Conservation (phyloP, 2,113 vertebrate genomes). For the Paratilapia polleni region DNA sequence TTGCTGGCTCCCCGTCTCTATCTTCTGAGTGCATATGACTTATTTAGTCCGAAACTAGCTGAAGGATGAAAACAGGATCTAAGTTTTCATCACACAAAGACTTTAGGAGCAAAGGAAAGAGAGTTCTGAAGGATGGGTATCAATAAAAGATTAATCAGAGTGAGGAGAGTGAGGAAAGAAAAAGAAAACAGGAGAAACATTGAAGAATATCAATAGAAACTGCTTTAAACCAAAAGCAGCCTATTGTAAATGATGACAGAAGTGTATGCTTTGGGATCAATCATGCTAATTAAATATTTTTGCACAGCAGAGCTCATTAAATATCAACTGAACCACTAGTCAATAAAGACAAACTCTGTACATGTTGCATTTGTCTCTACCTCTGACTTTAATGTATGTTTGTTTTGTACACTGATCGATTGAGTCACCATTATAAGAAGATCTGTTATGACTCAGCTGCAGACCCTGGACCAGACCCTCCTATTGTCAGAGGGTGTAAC, state of each 20-base stretch:
- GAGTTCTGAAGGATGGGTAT: conserved; percentile 35
- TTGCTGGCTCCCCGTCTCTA: neutral
- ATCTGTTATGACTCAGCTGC: conserved; percentile 25
- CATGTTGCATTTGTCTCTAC: conserved; percentile 16
- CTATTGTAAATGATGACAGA: conserved; percentile 68
- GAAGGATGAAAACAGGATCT: neutral
- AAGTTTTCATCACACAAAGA: conserved; percentile 8
- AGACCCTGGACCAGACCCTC: neutral
- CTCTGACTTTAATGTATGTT: conserved; percentile 19
- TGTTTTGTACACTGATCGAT: conserved; percentile 27
- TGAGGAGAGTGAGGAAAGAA: neutral
- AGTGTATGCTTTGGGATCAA: conserved; percentile 42
- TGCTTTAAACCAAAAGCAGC: conserved; percentile 34
- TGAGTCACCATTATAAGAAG: neutral
- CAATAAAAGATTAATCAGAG: conserved; percentile 53
- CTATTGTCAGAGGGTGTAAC: neutral
- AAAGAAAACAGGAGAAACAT: conserved; percentile 26
- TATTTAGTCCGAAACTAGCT: neutral
- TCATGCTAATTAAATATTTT: conserved; percentile 67
- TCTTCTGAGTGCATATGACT: neutral
- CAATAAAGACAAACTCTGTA: conserved; percentile 49
- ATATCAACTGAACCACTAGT: conserved; percentile 60
- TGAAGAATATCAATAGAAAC: conserved; percentile 46
- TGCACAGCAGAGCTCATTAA: conserved; percentile 55
- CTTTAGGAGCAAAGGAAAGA: neutral